These are phyloP conservation scores for Cyanoramphus novaezelandiae DNA, from an alignment of 2,113 vertebrate species.

Conservation along the genomic window DNA sequence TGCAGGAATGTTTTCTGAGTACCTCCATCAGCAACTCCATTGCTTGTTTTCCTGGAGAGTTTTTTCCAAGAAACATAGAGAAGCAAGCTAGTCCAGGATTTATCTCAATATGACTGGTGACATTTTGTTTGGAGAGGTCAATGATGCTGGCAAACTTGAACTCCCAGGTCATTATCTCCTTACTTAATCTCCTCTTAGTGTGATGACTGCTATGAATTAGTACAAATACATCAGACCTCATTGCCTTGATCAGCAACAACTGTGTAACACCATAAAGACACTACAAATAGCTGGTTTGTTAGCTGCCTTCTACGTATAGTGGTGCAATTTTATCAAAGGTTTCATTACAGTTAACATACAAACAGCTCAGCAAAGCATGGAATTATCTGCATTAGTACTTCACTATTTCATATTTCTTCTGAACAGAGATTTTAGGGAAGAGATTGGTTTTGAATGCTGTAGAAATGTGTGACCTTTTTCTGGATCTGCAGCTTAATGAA, in stretches of 20 bases:
- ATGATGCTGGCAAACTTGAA: not conserved
- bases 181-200: not conserved
- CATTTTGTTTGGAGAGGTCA: not conserved
- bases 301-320: not conserved
- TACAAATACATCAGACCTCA: not conserved
- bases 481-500: not conserved
- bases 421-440: not conserved
- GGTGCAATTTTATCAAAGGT: not conserved
- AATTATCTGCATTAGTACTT: not conserved
- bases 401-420: not conserved
- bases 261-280: not conserved
- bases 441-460: not conserved
- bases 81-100: not conserved
- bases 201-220: not conserved
- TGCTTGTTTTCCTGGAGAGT: not conserved
- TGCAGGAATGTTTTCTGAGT: not conserved
- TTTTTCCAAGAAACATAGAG: not conserved
- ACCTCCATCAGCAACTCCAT: not conserved
- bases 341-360: not conserved
- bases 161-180: not conserved
- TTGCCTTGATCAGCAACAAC: not conserved
- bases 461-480: not conserved
- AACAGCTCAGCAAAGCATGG: not conserved
- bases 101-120: not conserved
- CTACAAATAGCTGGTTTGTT: not conserved